These are phyloP conservation scores for Cybosia mesomella DNA, from an alignment of 2,888 invertebrate species.

Conservation along the genomic window DNA sequence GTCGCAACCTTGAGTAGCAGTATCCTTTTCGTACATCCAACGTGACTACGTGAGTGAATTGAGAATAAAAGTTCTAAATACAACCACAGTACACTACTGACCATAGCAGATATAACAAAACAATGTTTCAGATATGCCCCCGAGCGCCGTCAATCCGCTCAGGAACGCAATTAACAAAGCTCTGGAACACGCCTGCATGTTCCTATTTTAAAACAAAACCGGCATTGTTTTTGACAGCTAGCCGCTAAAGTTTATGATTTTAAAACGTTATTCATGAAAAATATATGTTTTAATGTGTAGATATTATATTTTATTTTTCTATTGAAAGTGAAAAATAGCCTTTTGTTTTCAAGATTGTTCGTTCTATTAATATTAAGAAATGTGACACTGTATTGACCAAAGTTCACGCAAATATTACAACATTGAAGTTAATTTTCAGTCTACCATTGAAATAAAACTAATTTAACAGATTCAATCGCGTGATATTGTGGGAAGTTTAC, in stretches of 20 bases:
- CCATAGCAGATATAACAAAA: neutral
- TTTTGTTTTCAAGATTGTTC: too few species aligned
- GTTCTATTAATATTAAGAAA: too few species aligned
- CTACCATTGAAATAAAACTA: too few species aligned
- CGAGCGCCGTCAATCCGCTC: slow-evolving; percentile 19
- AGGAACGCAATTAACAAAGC: slow-evolving; percentile 10
- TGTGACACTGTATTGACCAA: too few species aligned
- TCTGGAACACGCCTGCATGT: slow-evolving; percentile 12
- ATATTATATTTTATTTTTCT: neutral
- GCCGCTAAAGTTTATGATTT: slow-evolving; percentile 4
- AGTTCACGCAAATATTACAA: too few species aligned
- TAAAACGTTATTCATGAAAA: neutral
- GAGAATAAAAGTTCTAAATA: neutral
- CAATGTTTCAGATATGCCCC: slow-evolving; percentile 19
- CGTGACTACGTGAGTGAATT: too few species aligned
- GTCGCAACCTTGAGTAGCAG: too few species aligned
- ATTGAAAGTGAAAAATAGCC: neutral
- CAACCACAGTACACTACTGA: neutral
- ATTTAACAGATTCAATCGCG: too few species aligned
- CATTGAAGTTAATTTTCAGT: too few species aligned
- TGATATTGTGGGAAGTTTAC: too few species aligned
- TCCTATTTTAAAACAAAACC: slow-evolving; percentile 22
- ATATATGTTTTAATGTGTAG: neutral
- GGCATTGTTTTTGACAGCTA: slow-evolving; percentile 19
- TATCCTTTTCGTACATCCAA: too few species aligned